Evolutionary conservation across 30 jellyfish, hydroid and myxozoan genomes (phyloP), one percentile per base, ranked within the genome.

Genomic region (Cassiopea andromeda): DNA sequence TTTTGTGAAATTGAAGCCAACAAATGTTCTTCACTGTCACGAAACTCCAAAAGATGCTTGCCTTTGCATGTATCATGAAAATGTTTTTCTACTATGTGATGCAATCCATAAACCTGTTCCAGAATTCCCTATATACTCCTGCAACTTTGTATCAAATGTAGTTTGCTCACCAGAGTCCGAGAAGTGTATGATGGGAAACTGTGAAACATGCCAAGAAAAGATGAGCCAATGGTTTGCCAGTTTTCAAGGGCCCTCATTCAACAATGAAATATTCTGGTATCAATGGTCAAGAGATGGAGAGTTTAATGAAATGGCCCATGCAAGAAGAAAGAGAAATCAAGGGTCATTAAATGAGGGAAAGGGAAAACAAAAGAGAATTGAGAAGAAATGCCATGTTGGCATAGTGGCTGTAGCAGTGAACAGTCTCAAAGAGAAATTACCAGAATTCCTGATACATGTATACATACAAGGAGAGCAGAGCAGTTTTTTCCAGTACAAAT

Each of bases 391-490:
- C 61, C 8, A 19, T 58, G 75, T 13, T 83, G 89, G 97, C 60
- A 82, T 94, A 0, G 89, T 90, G n/a, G 96, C 94, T 69, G 93
- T 67, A 16, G 97, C 85, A 13, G 0, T 89, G 50, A 73, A 73
- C 13, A 17, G 60, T 13, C 78, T 82, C 13, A 7, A 3, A 43
- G 97, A 80, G 69, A 88, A 80, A 38, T 18, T 89, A 48, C 97
- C 97, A 7, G 78, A 89, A 17, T 81, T 89, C 83, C 82, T 89
- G 57, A 27, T 77, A 1, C 97, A 73, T 75, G 90, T 73, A 4
- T 90, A 1, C 83, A 81, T 81, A 7, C 81, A 89, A 54, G 50
- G 89, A 66, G 89, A 67, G 47, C 87, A 88, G 49, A 88, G 93
- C 69, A 64, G 66, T 46, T 49, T 5, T 72, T 89, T 89, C 87